Evolutionary conservation across 2,888 invertebrate species (phyloP).

Genomic region (Carpatolechia fugitivella): DNA sequence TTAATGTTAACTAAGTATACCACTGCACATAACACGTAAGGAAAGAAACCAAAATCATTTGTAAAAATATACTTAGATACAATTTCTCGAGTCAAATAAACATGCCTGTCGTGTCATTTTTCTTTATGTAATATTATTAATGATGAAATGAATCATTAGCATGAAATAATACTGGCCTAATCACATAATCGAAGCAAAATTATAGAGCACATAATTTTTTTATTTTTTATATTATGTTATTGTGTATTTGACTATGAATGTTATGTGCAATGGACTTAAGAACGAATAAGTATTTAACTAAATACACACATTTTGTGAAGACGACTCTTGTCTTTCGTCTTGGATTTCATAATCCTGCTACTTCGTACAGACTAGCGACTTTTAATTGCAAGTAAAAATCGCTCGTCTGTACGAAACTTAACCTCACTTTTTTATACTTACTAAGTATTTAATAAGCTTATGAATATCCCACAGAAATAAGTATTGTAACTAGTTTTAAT

Average conservation of each 20-base stretch:
- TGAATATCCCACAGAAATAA: slow-evolving; percentile 1
- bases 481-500: slow-evolving; percentile 6
- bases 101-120: too few species aligned
- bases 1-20: background rate
- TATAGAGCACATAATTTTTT: too few species aligned
- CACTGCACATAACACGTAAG: background rate
- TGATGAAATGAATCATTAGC: too few species aligned
- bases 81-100: too few species aligned
- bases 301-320: background rate
- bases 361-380: background rate
- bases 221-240: too few species aligned
- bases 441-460: slow-evolving; percentile 7
- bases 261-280: background rate
- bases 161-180: too few species aligned
- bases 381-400: background rate
- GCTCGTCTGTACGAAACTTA: slow-evolving; percentile 1
- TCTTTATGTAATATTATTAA: too few species aligned
- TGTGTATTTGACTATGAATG: background rate
- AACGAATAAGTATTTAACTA: background rate
- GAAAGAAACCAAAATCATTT: background rate
- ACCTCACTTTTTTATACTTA: slow-evolving; percentile 4
- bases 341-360: background rate
- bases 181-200: too few species aligned
- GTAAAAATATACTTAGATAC: too few species aligned
- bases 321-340: background rate